These are phyloP conservation scores for Forbesichthys papilliferus DNA, from an alignment of 2,113 vertebrate species.

Conservation along the genomic window DNA sequence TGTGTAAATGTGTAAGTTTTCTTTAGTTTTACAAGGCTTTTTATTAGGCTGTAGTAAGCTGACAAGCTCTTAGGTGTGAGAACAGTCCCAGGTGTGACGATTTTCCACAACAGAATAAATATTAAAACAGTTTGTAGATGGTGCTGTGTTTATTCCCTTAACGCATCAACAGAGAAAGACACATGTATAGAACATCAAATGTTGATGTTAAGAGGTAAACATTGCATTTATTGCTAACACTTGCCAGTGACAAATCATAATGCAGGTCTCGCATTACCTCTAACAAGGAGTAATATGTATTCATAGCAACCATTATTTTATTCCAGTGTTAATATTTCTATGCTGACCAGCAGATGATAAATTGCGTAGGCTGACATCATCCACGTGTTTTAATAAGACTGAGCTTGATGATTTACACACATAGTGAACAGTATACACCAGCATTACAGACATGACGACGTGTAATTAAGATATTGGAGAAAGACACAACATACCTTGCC, in stretches of 20 bases:
- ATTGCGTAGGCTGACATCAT: background rate
- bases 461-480: background rate
- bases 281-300: background rate
- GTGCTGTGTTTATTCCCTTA: constrained; percentile 11
- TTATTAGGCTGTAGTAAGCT: background rate
- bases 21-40: background rate
- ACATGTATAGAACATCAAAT: background rate
- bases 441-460: background rate
- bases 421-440: background rate
- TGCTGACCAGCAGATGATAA: too few species aligned
- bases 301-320: too few species aligned
- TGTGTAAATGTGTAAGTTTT: background rate
- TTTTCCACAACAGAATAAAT: constrained; percentile 45
- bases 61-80: background rate
- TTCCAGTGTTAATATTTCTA: too few species aligned
- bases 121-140: constrained; percentile 24
- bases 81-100: constrained; percentile 40
- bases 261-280: background rate
- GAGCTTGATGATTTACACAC: background rate
- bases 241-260: background rate
- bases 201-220: constrained; percentile 11
- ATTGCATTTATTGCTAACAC: background rate
- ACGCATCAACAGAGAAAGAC: background rate
- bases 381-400: background rate
- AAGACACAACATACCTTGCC: background rate